Percentiles rank a stretch among this genome's conserved stretches.
Conservation (phyloP, 2,113 vertebrate genomes). For the Callocephalon fimbriatum region DNA sequence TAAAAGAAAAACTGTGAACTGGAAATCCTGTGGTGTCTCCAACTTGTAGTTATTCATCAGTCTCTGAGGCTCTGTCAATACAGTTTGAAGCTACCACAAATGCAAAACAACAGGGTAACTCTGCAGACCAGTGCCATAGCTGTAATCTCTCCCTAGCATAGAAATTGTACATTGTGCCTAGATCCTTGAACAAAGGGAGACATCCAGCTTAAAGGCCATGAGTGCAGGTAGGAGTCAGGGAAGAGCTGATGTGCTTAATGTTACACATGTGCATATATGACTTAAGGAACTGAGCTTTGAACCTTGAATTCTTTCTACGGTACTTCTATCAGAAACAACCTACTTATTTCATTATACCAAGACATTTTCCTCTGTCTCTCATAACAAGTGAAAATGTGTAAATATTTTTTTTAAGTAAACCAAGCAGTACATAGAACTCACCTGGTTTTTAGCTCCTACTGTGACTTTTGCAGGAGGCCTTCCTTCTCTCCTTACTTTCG, state of each 20-base stretch:
- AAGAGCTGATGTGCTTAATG: not conserved
- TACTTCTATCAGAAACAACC: not conserved
- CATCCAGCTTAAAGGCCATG: not conserved
- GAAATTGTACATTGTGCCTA: not conserved
- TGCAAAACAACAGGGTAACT: not conserved
- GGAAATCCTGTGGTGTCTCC: not conserved
- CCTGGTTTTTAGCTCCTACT: not conserved
- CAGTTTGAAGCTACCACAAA: not conserved
- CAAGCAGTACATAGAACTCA: not conserved
- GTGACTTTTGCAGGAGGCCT: not conserved
- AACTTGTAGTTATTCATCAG: not conserved
- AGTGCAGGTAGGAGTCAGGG: accelerated
- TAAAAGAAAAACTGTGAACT: not conserved
- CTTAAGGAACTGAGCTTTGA: not conserved
- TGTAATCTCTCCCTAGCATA: not conserved
- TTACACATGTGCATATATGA: accelerated
- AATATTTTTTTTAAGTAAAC: not conserved
- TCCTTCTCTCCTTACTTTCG: not conserved
- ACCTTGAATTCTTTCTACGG: not conserved
- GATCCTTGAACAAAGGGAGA: not conserved
- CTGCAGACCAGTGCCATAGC: not conserved
- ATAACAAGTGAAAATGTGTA: not conserved
- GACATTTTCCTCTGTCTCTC: not conserved
- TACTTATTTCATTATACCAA: not conserved
- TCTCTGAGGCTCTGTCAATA: not conserved